Conservation (phyloP, 2,888 invertebrate species). For the Psylliodes chrysocephalus region DNA sequence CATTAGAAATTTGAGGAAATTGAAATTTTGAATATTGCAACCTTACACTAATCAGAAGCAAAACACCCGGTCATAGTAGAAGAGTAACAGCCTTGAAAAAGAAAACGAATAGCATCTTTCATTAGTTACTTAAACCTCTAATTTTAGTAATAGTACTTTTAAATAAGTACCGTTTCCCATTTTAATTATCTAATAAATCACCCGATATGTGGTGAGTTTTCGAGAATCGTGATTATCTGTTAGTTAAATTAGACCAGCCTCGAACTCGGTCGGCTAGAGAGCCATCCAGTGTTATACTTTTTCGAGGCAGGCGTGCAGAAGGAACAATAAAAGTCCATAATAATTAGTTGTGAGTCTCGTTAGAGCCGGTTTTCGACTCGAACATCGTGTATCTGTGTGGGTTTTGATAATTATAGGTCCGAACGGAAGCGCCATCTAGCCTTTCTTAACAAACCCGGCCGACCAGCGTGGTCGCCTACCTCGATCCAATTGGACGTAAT, state of each 20-base stretch:
- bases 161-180: too few relatives aligned
- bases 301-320: constrained; percentile 17
- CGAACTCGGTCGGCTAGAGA: too few relatives aligned
- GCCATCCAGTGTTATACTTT: neutral
- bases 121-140: too few relatives aligned
- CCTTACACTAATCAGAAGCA: too few relatives aligned
- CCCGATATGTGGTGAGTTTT: neutral
- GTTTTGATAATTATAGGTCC: constrained; percentile 62
- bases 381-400: constrained; percentile 52
- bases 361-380: constrained; percentile 47
- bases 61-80: too few relatives aligned
- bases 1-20: too few relatives aligned
- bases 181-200: neutral
- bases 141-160: too few relatives aligned
- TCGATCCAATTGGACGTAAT: neutral
- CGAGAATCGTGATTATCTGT: neutral
- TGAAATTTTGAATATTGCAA: too few relatives aligned
- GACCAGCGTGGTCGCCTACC: neutral
- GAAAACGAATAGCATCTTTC: too few relatives aligned
- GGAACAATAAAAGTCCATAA: constrained; percentile 41
- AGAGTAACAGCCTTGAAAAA: too few relatives aligned
- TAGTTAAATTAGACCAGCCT: neutral
- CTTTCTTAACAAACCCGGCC: constrained; percentile 13
- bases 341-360: constrained; percentile 50
- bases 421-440: constrained; percentile 54